Conservation (phyloP, 2,113 vertebrate species). For the Bambusicola thoracicus region DNA sequence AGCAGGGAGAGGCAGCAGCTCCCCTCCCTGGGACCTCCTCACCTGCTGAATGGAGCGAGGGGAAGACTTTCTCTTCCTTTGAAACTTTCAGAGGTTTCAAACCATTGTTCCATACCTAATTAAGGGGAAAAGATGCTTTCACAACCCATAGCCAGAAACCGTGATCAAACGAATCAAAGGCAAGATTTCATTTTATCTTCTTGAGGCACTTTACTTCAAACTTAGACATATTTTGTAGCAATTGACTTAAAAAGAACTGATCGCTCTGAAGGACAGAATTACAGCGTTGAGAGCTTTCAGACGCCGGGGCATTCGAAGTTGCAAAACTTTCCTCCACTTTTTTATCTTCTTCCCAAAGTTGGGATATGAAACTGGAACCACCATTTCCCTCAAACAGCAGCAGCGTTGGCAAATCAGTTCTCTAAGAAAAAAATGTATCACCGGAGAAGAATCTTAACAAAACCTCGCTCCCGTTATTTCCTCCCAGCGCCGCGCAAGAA, state of each 20-base stretch:
- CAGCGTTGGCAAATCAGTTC: constrained; percentile 56
- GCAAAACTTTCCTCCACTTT: not conserved
- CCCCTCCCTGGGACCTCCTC: not conserved
- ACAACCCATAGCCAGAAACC: not conserved
- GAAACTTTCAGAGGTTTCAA: not conserved
- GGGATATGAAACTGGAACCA: constrained; percentile 9
- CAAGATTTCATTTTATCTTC: not conserved
- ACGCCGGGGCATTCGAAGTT: not conserved
- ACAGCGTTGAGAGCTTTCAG: not conserved
- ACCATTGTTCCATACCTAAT: not conserved
- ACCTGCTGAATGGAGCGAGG: not conserved
- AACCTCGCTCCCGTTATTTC: constrained; percentile 43
- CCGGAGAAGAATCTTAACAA: constrained; percentile 52
- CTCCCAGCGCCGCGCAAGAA: constrained; percentile 7
- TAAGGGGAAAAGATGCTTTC: not conserved
- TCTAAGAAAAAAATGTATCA: constrained; percentile 48
- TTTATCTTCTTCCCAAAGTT: not conserved
- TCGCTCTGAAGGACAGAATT: not conserved
- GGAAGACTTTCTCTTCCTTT: not conserved
- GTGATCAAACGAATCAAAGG: not conserved
- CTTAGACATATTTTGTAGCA: not conserved
- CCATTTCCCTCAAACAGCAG: constrained; percentile 40
- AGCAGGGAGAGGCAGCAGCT: fast-evolving
- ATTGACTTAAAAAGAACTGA: not conserved
- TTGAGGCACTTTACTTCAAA: not conserved